Base-by-base conservation (phyloP, 2,888 invertebrate genomes). In the Eristalinus sepulchralis region DNA sequence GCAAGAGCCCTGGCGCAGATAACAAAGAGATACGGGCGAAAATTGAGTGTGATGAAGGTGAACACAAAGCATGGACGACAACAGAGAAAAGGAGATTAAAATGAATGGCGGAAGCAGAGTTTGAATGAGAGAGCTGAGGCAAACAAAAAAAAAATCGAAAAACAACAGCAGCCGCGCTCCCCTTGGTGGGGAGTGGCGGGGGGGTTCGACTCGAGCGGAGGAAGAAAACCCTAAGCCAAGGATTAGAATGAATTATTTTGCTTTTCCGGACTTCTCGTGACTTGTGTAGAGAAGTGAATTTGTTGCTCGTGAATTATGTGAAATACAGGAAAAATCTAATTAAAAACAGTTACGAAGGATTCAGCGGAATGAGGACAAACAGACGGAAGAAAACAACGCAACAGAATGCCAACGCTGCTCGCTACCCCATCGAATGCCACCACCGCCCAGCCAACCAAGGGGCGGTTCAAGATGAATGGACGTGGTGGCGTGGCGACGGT, bases 191-290 rank as follows among this genome's bases (percentile, higher is more conserved):
- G 27, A 63, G 34, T 11, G 34, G 6, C 39, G n/a, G 39, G n/a
- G 47, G 47, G 1, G 17, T 4, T n/a, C 39, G 55, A 22, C n/a
- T n/a, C 2, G 27, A 27, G 24, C 11, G 57, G 11, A 57, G 57
- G 11, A 57, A 22, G 13, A 57, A 31, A 13, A 39, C 27, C 27
- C 31, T 24, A 60, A 53, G 80, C 72, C 67, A 81, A 39, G 81
- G 81, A 81, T 81, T 75, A 75, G 81, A 81, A 81, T 81, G 75
- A 81, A 75, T 81, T 81, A 81, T 81, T 75, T 75, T 68, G 62
- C 70, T 75, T 70, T 75, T 68, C 81, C 75, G 67, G 81, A 57
- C 57, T 59, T 68, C 36, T 70, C 64, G 70, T 81, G 71, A 63
- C 72, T 72, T 60, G 39, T 55, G 27, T 27, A 27, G 27, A 47